Evolutionary conservation across 2,888 invertebrate species (phyloP), one percentile per base, ranked within the genome.

Genomic region (Torymus auratus): DNA sequence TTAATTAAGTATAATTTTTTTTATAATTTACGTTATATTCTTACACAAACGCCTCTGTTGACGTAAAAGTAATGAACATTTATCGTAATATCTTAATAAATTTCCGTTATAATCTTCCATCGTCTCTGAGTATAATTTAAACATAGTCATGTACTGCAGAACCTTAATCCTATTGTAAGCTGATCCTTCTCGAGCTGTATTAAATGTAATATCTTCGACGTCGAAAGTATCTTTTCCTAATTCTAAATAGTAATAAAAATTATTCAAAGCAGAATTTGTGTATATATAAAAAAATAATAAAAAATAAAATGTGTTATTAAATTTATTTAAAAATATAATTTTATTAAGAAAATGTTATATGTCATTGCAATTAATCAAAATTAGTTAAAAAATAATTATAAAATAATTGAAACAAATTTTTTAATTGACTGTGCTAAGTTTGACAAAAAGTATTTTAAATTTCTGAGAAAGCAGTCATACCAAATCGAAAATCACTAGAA

Each of bases 21-120:
- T 64, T 79, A 13, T 17, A 56, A 56, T 68, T 68, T 53, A 64
- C 2, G 28, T 74, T 15, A 67, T 17, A 55, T 72, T n/a, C 92
- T 87, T 84, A 93, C 94, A 92, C 80, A 94, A 91, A 73, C 89
- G 89, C 84, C 93, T 91, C 88, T 94, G 94, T 60, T 93, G 92
- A 65, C 92, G 92, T 85, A 94, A 91, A 84, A 94, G 90, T 3
- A 89, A 87, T 83, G 92, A 92, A 86, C 93, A 93, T 84, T 92
- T 90, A 85, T 92, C 92, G 79, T 92, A 92, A 87, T 93, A 92
- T 83, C 90, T 91, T 82, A 92, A 89, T 83, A 94, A 91, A 83
- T 92, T 92, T 72, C 87, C 88, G 87, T 93, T 92, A 86, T 94
- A 94, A n/a, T 91, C 88, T 70, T 86, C 86, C 84, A 94, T 92